Base-by-base conservation (phyloP, 2,888 invertebrate genomes). In the Beris morrisii region DNA sequence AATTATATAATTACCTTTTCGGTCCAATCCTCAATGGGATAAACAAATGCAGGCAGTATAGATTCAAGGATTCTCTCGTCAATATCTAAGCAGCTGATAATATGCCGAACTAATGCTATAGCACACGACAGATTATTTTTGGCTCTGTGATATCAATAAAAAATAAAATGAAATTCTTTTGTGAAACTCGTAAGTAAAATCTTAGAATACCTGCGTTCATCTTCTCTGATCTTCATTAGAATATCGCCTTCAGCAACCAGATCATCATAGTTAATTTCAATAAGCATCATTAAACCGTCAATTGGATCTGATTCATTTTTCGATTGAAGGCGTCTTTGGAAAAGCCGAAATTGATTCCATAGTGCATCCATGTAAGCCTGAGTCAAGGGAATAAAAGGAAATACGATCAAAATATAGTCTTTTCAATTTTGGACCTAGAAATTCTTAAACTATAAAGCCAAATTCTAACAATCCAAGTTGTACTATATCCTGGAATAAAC, bases 231-330 rank as follows among this genome's bases (percentile, higher is more conserved):
- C 67, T 76, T 76, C 48, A 77, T 74, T 65, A 79, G 68, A 46
- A 77, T 78, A 68, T 81, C 80, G 12, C 81, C 81, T 67, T 79
- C 79, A 1, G 73, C 68, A 68, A 79, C 78, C 28, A 79, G 70
- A 61, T 78, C 77, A 73, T 79, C 81, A 56, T 81, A 79, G 69
- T 79, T 79, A 50, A 77, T 75, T 69, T 81, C 79, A 50, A 79
- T 79, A 73, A 81, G 74, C 80, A 79, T 76, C 57, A 76, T 73
- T 50, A 79, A 69, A 2, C 78, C 72, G 71, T 80, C 79, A 46
- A 75, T 78, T 22, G 77, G 75, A 22, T 80, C 79, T 56, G 75
- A 74, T 55, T 78, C 80, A 5, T 73, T 72, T 67, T 78, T 78
- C 58, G 78, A 76, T 69, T 79, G 79, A 3, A 79, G 71, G 46